phyloP scores from a whole-genome alignment of 2,888 invertebrate species.

The Bombylius discolor region DNA sequence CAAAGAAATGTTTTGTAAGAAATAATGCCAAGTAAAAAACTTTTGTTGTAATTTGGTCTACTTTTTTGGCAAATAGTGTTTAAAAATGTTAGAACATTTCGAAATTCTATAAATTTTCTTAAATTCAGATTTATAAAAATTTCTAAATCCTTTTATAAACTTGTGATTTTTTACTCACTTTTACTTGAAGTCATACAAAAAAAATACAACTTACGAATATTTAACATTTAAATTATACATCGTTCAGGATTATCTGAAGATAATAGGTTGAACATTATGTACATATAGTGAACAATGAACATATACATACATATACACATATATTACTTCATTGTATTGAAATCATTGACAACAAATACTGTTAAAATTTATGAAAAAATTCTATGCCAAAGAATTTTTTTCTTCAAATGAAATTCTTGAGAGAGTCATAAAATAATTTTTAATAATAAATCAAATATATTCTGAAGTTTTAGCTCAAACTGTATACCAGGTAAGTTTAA shows the following conservation, averaged over 20 bases:
- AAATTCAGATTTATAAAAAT: too few species aligned
- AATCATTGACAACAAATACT: conserved; percentile 49
- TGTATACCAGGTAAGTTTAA: conserved; percentile 64
- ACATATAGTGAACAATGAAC: conserved; percentile 29
- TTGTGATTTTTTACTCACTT: too few species aligned
- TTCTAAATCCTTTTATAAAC: too few species aligned
- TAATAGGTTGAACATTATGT: conserved; percentile 40
- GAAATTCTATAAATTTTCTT: too few species aligned
- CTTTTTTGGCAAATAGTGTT: too few species aligned
- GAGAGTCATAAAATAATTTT: conserved; percentile 73
- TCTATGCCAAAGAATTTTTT: conserved; percentile 60
- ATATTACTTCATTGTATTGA: conserved; percentile 66
- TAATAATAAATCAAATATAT: conserved; percentile 74
- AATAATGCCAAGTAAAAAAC: too few species aligned
- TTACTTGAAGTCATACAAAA: conserved; percentile 24
- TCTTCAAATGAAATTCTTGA: conserved; percentile 76
- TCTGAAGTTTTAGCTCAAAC: conserved; percentile 68
- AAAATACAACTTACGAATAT: conserved; percentile 39
- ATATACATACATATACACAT: conserved; percentile 57
- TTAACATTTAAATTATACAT: conserved; percentile 36
- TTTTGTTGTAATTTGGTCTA: too few species aligned
- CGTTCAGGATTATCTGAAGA: conserved; percentile 54
- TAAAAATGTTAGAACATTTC: too few species aligned
- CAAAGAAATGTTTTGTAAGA: too few species aligned
- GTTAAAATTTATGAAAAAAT: conserved; percentile 53